Percentiles rank a stretch among this genome's conserved stretches.
Conservation (phyloP, 2,113 vertebrate species). For the Coturnix japonica region DNA sequence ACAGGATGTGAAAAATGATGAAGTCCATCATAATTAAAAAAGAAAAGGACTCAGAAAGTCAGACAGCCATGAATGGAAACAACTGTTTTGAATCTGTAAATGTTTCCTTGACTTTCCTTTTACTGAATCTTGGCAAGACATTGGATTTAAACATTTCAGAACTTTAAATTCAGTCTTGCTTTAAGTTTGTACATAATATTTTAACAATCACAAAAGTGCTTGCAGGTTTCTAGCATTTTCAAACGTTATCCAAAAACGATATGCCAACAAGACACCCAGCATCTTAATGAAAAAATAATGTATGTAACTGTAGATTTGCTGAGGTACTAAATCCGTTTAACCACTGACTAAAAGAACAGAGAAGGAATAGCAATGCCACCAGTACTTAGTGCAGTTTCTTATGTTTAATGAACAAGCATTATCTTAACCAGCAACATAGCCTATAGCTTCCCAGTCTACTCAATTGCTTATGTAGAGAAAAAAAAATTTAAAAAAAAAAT, state of each 20-base stretch:
- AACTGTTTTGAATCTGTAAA: not conserved
- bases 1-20: not conserved
- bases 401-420: slow-evolving; percentile 4
- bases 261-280: not conserved
- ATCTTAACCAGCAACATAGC: not conserved
- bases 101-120: not conserved
- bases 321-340: not conserved
- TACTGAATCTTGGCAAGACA: not conserved
- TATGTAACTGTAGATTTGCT: not conserved
- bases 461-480: not conserved
- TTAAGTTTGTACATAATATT: not conserved
- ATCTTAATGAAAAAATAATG: not conserved
- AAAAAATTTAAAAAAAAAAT: no score
- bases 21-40: not conserved
- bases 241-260: not conserved
- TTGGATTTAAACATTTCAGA: not conserved
- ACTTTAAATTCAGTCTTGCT: not conserved
- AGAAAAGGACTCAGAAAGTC: not conserved
- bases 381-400: not conserved
- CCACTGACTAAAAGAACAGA: not conserved
- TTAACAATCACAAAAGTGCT: not conserved
- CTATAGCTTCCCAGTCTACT: not conserved
- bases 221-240: not conserved
- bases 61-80: not conserved
- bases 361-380: not conserved